phyloP scores from a whole-genome alignment of 2,113 vertebrate species.

The Lophius piscatorius region DNA sequence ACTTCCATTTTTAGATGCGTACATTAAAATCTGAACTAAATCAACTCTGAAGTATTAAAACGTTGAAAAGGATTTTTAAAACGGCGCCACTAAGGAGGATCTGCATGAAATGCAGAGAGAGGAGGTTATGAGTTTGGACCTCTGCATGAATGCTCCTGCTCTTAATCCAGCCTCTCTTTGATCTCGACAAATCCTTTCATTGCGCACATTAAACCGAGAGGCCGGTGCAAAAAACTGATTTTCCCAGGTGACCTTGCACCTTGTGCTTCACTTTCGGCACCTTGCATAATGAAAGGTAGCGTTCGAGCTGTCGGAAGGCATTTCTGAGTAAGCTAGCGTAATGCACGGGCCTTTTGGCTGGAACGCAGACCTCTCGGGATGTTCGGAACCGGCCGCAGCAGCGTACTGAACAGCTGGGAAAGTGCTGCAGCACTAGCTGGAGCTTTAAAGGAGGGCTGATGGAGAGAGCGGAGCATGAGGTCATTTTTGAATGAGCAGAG shows the following conservation, averaged over 20 bases:
- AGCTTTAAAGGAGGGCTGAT: constrained; percentile 7
- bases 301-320: constrained; percentile 21
- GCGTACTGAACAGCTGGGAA: background rate
- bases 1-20: too few relatives aligned
- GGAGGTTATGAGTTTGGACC: too few relatives aligned
- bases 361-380: background rate
- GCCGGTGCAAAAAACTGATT: background rate
- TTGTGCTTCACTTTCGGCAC: constrained; percentile 12
- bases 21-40: too few relatives aligned
- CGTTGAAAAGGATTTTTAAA: too few relatives aligned
- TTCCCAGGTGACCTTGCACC: constrained; percentile 1
- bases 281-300: constrained; percentile 34
- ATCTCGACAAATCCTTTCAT: background rate
- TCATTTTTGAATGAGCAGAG: constrained; percentile 23
- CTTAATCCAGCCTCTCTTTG: background rate
- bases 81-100: too few relatives aligned
- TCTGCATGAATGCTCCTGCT: background rate
- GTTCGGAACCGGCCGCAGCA: background rate
- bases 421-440: constrained; percentile 7
- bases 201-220: constrained; percentile 6
- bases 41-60: too few relatives aligned
- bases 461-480: constrained; percentile 21
- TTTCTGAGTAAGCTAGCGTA: constrained; percentile 6
- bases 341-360: constrained; percentile 8
- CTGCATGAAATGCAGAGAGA: too few relatives aligned